Evolutionary conservation across 2,888 invertebrate genomes (phyloP).

Genomic region (Drosophila subquinaria): DNA sequence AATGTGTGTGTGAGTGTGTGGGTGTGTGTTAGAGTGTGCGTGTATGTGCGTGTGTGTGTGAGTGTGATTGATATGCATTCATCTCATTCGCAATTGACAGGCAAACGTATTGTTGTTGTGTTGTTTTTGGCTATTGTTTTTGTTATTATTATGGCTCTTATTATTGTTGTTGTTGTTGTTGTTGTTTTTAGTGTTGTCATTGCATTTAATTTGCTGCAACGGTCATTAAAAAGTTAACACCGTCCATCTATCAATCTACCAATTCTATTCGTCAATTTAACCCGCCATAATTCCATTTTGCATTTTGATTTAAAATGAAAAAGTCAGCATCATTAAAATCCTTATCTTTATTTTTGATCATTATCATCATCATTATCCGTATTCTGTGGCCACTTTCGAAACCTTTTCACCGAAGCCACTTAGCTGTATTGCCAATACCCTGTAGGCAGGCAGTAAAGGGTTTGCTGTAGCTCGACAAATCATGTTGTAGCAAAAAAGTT

Average conservation of each 20-base stretch:
- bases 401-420: not conserved
- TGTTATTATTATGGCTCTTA: not conserved
- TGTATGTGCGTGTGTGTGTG: slow-evolving; percentile 9
- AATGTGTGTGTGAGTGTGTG: not conserved
- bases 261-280: slow-evolving; percentile 34
- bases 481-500: not conserved
- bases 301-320: slow-evolving; percentile 33
- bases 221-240: slow-evolving; percentile 43
- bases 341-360: slow-evolving; percentile 1
- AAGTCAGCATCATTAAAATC: slow-evolving; percentile 7
- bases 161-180: slow-evolving; percentile 3
- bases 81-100: slow-evolving; percentile 41
- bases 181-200: slow-evolving; percentile 24
- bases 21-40: not conserved
- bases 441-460: not conserved
- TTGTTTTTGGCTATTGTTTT: not conserved
- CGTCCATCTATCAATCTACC: slow-evolving; percentile 13
- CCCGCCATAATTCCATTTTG: slow-evolving; percentile 22
- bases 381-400: slow-evolving; percentile 11
- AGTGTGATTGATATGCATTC: slow-evolving; percentile 51
- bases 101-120: slow-evolving; percentile 10
- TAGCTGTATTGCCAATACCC: not conserved
- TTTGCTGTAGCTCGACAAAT: too few species aligned
- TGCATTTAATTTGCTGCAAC: slow-evolving; percentile 41
- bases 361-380: slow-evolving; percentile 4